Evolutionary conservation across 1,140 invertebrate genomes (phyloP), one percentile per base, ranked within the genome.

Genomic region (Drosophila triauraria): DNA sequence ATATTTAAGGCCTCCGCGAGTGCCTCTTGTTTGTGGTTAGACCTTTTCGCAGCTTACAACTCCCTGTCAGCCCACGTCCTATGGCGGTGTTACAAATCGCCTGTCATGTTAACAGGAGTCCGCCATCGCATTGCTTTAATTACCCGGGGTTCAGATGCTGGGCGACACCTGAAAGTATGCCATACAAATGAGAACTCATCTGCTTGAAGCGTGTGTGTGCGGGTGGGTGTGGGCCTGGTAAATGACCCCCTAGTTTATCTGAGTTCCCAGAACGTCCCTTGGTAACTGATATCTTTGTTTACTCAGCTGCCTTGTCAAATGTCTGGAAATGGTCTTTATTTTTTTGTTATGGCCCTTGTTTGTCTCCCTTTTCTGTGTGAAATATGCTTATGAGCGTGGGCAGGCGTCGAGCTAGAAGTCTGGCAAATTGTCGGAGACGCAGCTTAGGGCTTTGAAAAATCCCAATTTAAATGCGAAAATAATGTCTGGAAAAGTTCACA

Each of bases 271-370:
- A 46, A 53, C 42, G 20, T 68, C 62, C 58, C 56, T 15, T 50
- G 70, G 67, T 67, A 84, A 84, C 60, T 70, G 76, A 84, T 84
- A 84, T 80, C 51, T 63, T 58, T 83, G 76, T 77, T 84, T 80
- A 64, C 60, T 40, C 61, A 71, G 64, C 50, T 62, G 48, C 48
- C 35, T 71, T 70, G 64, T 43, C 46, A 63, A 74, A 44, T 71
- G 64, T 77, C 60, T 65, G 59, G 54, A 38, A 30, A 35, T 44
- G 47, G 15, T 38, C 23, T 54, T 23, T 20, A 54, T 27, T 35
- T 35, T 63, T 38, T 44, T 53, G 42, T 51, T 64, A 15, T 56
- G 9, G 54, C 9, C 27, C 43, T 56, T 42, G 35, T 48, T 65
- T 65, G 30, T 42, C 35, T 60, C 13, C 23, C 1, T 67, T 67